These are phyloP conservation scores for Struthio camelus DNA, from an alignment of 2,113 vertebrate species.

Conservation along the genomic window DNA sequence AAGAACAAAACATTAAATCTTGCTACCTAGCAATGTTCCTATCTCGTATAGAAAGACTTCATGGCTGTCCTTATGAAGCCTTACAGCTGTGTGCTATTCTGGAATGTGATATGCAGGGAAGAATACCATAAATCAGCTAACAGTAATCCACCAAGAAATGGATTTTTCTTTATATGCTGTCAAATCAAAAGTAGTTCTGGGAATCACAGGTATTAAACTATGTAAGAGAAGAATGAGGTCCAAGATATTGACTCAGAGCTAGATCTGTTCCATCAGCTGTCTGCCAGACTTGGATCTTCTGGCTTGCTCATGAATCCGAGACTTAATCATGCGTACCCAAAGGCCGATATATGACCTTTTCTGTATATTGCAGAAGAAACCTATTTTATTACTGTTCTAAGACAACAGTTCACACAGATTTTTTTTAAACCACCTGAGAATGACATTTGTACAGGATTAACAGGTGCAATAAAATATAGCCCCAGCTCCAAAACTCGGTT, in stretches of 20 bases:
- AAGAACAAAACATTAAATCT: neutral
- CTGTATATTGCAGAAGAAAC: neutral
- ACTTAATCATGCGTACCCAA: neutral
- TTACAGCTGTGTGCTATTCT: neutral
- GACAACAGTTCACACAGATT: neutral
- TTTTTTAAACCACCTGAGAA: neutral
- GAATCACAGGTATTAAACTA: neutral
- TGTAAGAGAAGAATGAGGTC: neutral
- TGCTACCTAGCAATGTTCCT: neutral
- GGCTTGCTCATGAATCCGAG: neutral
- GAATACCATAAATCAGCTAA: neutral
- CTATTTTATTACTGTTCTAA: neutral
- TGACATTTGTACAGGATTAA: neutral
- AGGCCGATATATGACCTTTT: neutral
- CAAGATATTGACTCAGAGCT: neutral
- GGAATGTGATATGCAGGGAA: neutral
- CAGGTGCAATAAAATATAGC: neutral
- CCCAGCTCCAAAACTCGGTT: neutral
- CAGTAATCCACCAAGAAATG: neutral
- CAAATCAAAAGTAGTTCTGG: neutral
- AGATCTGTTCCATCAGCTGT: neutral
- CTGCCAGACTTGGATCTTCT: neutral
- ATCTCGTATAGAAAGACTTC: neutral
- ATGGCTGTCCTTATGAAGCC: neutral
- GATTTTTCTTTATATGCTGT: neutral